Percentiles rank a stretch among this genome's conserved stretches.
phyloP scores from a whole-genome alignment of 2,888 invertebrate species.

The Oligia strigilis region DNA sequence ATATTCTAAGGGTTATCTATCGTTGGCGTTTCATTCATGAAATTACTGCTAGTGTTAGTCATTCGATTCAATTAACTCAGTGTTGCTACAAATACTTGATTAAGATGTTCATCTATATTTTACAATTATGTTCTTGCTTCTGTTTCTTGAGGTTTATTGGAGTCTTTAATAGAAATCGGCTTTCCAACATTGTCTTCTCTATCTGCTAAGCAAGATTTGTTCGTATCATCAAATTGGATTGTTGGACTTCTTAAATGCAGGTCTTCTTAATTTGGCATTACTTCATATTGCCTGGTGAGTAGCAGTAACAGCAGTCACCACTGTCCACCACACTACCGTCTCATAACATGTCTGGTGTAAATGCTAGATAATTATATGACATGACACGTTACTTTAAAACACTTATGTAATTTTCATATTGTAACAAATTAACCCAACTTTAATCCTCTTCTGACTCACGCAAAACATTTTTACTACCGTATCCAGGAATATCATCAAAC shows the following conservation, averaged over 20 bases:
- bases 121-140: neutral
- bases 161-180: neutral
- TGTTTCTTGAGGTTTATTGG: constrained; percentile 4
- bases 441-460: neutral
- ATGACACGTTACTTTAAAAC: neutral
- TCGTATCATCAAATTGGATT: neutral
- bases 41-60: constrained; percentile 52
- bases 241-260: neutral
- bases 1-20: constrained; percentile 45
- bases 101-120: constrained; percentile 22
- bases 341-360: neutral
- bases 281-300: neutral
- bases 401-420: neutral
- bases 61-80: constrained; percentile 49
- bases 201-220: neutral
- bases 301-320: neutral
- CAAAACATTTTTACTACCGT: neutral
- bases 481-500: constrained; percentile 22
- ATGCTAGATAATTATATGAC: neutral
- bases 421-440: neutral
- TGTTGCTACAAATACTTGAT: constrained; percentile 28
- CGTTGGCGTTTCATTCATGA: constrained; percentile 50
- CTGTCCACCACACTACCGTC: neutral
- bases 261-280: neutral
- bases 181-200: neutral